A percentile compares a stretch with the other conserved stretches of the same genome.
Conservation (phyloP, 2,113 vertebrate genomes). For the Eretmochelys imbricata region DNA sequence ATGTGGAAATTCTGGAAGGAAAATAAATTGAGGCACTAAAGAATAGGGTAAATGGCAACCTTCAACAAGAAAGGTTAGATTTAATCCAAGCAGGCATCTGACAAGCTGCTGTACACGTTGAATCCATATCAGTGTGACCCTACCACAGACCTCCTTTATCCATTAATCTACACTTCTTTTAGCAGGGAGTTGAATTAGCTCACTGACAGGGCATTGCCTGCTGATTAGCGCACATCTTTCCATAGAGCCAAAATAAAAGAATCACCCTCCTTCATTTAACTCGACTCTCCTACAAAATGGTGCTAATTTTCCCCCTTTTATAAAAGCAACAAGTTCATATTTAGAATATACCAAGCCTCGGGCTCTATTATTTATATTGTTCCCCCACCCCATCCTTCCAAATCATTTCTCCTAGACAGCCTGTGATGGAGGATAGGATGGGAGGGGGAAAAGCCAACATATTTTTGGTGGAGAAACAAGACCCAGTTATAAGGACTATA, state of each 20-base stretch:
- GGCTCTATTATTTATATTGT: conserved; percentile 54
- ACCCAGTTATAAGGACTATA: neutral
- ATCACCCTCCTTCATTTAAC: conserved; percentile 84
- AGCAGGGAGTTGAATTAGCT: conserved; percentile 95
- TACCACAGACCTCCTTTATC: conserved; percentile 95
- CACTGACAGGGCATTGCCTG: conserved; percentile 88
- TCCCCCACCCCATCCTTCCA: conserved; percentile 17
- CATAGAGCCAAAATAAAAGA: conserved; percentile 83
- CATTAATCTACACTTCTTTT: conserved; percentile 99
- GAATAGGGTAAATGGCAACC: conserved; percentile 97
- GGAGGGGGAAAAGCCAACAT: neutral
- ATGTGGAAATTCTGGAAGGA: conserved; percentile 90
- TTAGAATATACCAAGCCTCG: conserved; percentile 44
- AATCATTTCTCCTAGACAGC: conserved; percentile 46
- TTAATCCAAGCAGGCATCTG: conserved; percentile 99
- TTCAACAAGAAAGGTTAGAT: conserved; percentile 93
- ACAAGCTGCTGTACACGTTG: conserved; percentile 92
- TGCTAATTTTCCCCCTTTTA: conserved; percentile 79
- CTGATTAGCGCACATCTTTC: conserved; percentile 95
- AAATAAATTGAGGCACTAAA: conserved; percentile 90
- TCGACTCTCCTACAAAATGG: conserved; percentile 83
- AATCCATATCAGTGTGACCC: conserved; percentile 94
- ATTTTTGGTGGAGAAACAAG: conserved; percentile 3
- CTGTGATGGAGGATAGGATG: neutral
- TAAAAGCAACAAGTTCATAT: conserved; percentile 84